A percentile compares a stretch with the other conserved stretches of the same genome.
phyloP scores from a whole-genome alignment of 64 coral and sea anemone genomes.

The Cladopsammia gracilis region DNA sequence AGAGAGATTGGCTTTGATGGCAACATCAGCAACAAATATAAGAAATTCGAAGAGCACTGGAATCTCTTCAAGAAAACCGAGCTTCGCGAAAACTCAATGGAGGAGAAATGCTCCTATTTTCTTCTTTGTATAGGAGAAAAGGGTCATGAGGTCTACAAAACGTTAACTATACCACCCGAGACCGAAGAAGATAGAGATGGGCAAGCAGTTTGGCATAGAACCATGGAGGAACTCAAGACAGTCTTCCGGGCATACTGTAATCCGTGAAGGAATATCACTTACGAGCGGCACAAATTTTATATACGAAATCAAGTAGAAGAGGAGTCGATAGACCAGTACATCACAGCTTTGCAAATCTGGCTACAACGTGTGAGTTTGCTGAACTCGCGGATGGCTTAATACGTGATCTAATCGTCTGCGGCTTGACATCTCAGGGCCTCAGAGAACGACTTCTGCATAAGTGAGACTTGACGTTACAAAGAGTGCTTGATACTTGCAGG shows the following conservation, averaged over 20 bases:
- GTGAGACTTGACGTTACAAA: constrained; percentile 28
- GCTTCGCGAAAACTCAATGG: constrained; percentile 29
- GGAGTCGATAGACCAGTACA: not conserved
- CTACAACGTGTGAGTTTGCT: constrained; percentile 32
- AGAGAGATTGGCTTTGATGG: constrained; percentile 44
- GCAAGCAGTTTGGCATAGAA: not conserved
- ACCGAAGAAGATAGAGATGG: not conserved
- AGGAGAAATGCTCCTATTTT: constrained; percentile 73
- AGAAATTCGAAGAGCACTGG: constrained; percentile 71
- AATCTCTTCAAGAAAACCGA: constrained; percentile 73
- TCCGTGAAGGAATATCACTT: constrained; percentile 36
- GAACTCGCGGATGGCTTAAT: constrained; percentile 52
- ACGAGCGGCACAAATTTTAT: constrained; percentile 34
- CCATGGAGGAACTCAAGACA: constrained; percentile 6
- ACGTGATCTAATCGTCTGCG: constrained; percentile 53
- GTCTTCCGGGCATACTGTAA: constrained; percentile 40
- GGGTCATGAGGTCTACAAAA: constrained; percentile 53
- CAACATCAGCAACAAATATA: constrained; percentile 75
- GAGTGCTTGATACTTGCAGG: constrained; percentile 44
- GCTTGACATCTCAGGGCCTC: constrained; percentile 17
- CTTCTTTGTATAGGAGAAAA: constrained; percentile 73
- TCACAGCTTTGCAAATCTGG: constrained; percentile 35
- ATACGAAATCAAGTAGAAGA: constrained; percentile 9
- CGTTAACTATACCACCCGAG: constrained; percentile 58
- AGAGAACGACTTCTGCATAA: constrained; percentile 54